Evolutionary conservation across 2,888 invertebrate genomes (phyloP), one percentile per base, ranked within the genome.

Genomic region (Diaprepes abbreviatus): DNA sequence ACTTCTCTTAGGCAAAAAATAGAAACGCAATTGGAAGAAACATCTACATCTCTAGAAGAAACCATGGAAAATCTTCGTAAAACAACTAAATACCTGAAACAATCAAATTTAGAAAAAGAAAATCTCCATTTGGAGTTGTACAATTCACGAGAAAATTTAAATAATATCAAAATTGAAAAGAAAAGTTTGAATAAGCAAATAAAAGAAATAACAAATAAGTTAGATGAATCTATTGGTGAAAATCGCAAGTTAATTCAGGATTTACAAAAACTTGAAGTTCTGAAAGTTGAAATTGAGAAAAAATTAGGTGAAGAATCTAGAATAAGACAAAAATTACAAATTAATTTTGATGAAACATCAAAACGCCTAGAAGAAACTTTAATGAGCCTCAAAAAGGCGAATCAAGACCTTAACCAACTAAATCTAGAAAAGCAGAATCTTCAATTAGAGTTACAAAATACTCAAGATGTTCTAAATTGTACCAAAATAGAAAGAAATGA

Each of bases 251-350:
- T 57, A 57, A 1, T 7, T n/a, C 21, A 57, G 10, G 57, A 57
- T 14, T 33, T 57, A 16, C 31, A n/a, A 0, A 38, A 38, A 24
- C 7, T 21, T n/a, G 10, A 38, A 35, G 35, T 1, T 38, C 36
- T 33, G 7, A 57, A 38, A 38, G 35, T 6, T 38, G 50, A 50
- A 36, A 9, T 36, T 19, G 35, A 52, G 16, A 36, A 24, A 10
- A 52, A 52, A 35, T 63, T 63, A n/a, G 16, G 19, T 6, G 33
- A 35, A 7, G 52, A 36, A 21, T 40, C 7, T 24, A n/a, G 28
- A 28, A 9, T 43, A n/a, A 28, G 28, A 10, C 21, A 21, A 7
- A 38, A 40, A 4, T 3, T 43, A 6, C 19, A 48, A 17, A 36
- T 43, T n/a, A 1, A 35, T 4, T 31, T 54, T 4, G 10, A 40